Evolutionary conservation across 1,140 invertebrate species (phyloP).

Genomic region (Drosophila saltans): DNA sequence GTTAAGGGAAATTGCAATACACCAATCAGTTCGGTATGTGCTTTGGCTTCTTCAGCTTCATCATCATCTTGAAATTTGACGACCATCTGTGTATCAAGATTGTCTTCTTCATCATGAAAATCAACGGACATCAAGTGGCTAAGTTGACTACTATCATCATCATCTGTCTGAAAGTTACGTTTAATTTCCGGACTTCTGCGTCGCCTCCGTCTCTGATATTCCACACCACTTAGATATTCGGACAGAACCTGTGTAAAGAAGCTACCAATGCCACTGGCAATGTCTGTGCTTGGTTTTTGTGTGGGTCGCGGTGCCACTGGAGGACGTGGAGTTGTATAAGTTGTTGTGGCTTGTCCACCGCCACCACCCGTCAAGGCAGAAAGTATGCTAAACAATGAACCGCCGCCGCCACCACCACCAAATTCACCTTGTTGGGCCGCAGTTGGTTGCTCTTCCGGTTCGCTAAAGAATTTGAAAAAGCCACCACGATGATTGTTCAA

Average conservation of each 20-base stretch:
- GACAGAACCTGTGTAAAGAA: constrained; percentile 76
- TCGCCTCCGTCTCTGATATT: constrained; percentile 58
- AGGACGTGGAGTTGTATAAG: constrained; percentile 48
- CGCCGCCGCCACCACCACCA: constrained; percentile 27
- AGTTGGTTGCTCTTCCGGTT: constrained; percentile 72
- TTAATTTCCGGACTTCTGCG: constrained; percentile 64
- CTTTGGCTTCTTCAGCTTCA: constrained; percentile 57
- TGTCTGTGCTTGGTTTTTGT: constrained; percentile 63
- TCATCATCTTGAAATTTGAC: constrained; percentile 70
- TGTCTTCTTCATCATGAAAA: constrained; percentile 75
- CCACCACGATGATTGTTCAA: constrained; percentile 94
- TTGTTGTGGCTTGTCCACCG: constrained; percentile 26
- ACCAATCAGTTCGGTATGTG: constrained; percentile 67
- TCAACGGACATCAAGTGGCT: constrained; percentile 53
- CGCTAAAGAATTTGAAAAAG: constrained; percentile 91
- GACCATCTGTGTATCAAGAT: constrained; percentile 63
- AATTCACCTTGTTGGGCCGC: constrained; percentile 40
- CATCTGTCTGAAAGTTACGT: constrained; percentile 49
- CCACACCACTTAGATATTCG: constrained; percentile 74
- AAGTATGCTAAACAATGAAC: constrained; percentile 72
- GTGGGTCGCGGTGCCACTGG: constrained; percentile 48
- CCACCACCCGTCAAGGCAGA: constrained; percentile 70
- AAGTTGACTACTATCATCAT: constrained; percentile 6
- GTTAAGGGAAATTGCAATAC: constrained; percentile 61
- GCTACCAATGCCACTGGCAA: constrained; percentile 74